A percentile compares a stretch with the other conserved stretches of the same genome.
phyloP scores from a whole-genome alignment of 2,888 invertebrate genomes.

The Apamea crenata region DNA sequence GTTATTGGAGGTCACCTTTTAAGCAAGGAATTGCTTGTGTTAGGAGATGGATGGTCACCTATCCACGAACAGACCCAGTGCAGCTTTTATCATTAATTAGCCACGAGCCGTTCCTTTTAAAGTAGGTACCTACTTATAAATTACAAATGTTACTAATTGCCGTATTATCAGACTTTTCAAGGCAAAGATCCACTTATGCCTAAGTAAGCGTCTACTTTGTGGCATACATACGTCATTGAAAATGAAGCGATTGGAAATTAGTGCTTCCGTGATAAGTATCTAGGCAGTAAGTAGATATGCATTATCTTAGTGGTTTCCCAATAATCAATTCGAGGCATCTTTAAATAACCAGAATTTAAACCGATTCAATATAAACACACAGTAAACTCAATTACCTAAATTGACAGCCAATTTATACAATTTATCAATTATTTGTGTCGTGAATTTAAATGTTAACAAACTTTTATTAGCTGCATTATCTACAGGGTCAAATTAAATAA shows the following conservation, averaged over 20 bases:
- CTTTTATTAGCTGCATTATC: background rate
- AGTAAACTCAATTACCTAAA: constrained; percentile 6
- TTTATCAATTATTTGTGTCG: too few species aligned
- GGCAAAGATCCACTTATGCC: background rate
- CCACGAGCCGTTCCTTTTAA: background rate
- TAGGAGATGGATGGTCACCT: too few species aligned
- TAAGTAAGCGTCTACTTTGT: background rate
- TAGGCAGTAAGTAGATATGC: background rate
- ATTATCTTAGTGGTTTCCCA: background rate
- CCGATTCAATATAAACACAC: constrained; percentile 6
- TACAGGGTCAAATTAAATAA: background rate
- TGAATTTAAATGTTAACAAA: constrained; percentile 1
- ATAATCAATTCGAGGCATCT: background rate
- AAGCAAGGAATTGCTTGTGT: too few species aligned
- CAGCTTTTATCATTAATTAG: too few species aligned
- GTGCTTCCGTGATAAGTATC: background rate
- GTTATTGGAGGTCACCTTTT: too few species aligned
- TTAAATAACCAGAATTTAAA: background rate
- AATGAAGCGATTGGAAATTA: constrained; percentile 7
- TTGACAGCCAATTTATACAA: constrained; percentile 20
- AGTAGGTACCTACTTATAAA: too few species aligned
- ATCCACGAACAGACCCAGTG: too few species aligned
- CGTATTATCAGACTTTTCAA: background rate
- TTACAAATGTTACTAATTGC: background rate
- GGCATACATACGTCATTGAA: background rate